These are phyloP conservation scores for Passerina amoena DNA, from an alignment of 2,113 vertebrate species.

Conservation along the genomic window DNA sequence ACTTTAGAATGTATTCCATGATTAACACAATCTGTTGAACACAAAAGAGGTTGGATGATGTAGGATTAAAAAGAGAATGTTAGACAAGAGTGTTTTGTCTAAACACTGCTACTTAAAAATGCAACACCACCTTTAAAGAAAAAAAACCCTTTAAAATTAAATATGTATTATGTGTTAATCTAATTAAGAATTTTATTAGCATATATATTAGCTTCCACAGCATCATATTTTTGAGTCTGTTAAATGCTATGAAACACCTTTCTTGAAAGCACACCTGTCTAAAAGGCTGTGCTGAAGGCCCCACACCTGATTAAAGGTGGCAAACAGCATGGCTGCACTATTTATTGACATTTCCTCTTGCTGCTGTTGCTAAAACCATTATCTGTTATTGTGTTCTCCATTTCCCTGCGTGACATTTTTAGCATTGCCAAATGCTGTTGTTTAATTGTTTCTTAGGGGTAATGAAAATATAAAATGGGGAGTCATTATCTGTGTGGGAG, in stretches of 20 bases:
- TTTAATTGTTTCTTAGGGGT: not conserved
- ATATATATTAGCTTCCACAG: not conserved
- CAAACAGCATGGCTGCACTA: not conserved
- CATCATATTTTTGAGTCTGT: not conserved
- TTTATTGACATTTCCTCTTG: not conserved
- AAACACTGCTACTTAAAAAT: not conserved
- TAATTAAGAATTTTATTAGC: not conserved
- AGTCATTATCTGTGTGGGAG: not conserved
- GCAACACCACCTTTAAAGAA: not conserved
- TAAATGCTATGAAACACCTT: not conserved
- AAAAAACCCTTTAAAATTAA: not conserved
- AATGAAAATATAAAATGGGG: not conserved
- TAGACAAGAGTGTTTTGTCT: not conserved
- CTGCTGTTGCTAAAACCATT: not conserved
- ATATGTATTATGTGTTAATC: not conserved
- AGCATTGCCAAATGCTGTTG: not conserved
- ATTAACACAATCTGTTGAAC: not conserved
- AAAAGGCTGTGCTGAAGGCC: not conserved
- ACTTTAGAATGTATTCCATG: not conserved
- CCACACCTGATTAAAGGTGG: not conserved
- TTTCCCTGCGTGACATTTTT: not conserved
- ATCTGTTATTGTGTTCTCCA: not conserved
- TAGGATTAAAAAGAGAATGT: not conserved
- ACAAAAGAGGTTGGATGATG: not conserved
- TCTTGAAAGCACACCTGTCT: not conserved